Evolutionary conservation across 2,797 vertebrate species (phyloP).

Genomic region (Peromyscus aztecus): DNA sequence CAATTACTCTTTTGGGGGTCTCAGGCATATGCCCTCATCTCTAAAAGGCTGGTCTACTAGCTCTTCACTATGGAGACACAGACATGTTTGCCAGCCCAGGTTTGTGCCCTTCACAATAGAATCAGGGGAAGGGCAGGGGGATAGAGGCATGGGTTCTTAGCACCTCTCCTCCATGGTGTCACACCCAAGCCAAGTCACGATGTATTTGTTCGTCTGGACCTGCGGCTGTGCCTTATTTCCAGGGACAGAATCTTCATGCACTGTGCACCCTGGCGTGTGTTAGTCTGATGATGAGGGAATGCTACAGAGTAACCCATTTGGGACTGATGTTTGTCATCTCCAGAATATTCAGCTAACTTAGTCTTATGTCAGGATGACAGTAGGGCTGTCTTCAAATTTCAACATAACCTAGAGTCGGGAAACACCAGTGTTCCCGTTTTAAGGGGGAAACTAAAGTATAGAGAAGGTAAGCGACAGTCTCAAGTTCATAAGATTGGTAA

Average conservation of each 20-base stretch:
- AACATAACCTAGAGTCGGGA: not conserved
- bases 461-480: not conserved
- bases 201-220: not conserved
- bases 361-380: not conserved
- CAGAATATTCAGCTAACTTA: not conserved
- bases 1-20: not conserved
- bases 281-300: not conserved
- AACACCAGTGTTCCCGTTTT: slow-evolving; percentile 20
- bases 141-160: not conserved
- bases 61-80: not conserved
- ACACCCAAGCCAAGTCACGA: not conserved
- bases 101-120: not conserved
- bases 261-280: not conserved
- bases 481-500: slow-evolving; percentile 1
- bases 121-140: not conserved
- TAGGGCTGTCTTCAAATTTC: not conserved
- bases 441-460: slow-evolving; percentile 15
- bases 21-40: not conserved
- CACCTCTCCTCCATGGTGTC: not conserved
- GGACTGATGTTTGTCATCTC: not conserved
- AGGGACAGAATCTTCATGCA: not conserved
- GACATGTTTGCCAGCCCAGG: not conserved
- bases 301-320: not conserved
- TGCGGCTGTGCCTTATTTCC: not conserved
- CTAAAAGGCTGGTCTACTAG: not conserved